Evolutionary conservation across 2,113 vertebrate species (phyloP), one percentile per base, ranked within the genome.

Genomic region (Nesogale talazaci): DNA sequence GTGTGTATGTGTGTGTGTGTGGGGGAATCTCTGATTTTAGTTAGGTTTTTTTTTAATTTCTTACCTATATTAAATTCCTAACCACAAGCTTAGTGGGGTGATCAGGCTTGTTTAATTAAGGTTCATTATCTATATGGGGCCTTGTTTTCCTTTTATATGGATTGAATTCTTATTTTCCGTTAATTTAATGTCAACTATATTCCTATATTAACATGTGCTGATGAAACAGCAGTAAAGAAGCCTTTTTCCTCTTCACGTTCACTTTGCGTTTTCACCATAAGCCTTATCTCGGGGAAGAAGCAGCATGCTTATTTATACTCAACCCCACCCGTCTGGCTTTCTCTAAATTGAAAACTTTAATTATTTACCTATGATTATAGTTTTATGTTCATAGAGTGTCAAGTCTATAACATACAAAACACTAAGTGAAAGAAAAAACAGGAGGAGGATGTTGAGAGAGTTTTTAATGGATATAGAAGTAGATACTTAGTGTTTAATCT

Each of bases 101-200:
- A 59, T 70, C 42, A 87, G 61, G 59, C 38, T 69, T 91, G 25
- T 42, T 93, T 96, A 88, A 69, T 90, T 84, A 88, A 93, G 83
- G 90, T 27, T 78, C 57, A 25, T 76, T 90, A 86, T 83, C 57
- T 80, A 63, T 31, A 46, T 74, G 52, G 34, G 67, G 94, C 56
- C 38, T 94, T 61, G 38, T 6, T 93, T 94, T 94, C 72, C 40
- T 89, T 92, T 87, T 88, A 34, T 38, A 57, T 72, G 76, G 76
- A 79, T 93, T 93, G 46, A 65, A 63, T 78, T 90, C 46, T 93
- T 93, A 78, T 25, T 81, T 36, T 72, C 34, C 34, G 23, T 72
- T 75, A 38, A 40, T 90, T 84, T 86, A 52, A 52, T 52, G 46
- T 52, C 6, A 2, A 52, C 14, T 52, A 94, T 79, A 69, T 65